Evolutionary conservation across 2,888 invertebrate genomes (phyloP), one percentile per base, ranked within the genome.

Genomic region (Coleophora flavipennella): DNA sequence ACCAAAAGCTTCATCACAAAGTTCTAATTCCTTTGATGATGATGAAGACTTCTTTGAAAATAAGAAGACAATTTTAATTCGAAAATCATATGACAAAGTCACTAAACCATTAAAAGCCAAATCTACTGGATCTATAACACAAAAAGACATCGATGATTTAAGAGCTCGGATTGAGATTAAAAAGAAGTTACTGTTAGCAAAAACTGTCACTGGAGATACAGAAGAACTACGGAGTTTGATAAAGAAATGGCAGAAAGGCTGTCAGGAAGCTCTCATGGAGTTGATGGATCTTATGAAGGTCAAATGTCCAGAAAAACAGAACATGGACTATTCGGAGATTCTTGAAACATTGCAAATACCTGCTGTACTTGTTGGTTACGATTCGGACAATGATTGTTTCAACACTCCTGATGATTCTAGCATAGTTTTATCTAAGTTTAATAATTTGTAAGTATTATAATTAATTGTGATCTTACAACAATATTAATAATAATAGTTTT

Each of bases 231-330:
- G 76, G 42, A 60, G 46, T 31, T 61, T 85, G 20, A 87, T 87
- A 25, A 74, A 79, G 41, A 86, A 76, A 49, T 88, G 88, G 87
- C 81, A 84, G 48, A 74, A 65, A 39, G 87, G 85, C 1, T 87
- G 87, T 45, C 85, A 86, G 46, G 72, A 74, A 50, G 87, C 86
- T 0, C 55, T 88, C 12, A 67, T 72, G 42, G 81, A 86, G 41
- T 62, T 88, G 10, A 69, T 87, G 54, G 75, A 75, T 29, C 46
- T 81, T 29, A 78, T 86, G 67, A 73, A 70, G 42, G 63, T 53
- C 1, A 80, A 79, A 38, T 65, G 73, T 45, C 73, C 75, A 0
- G 78, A 80, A 28, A 69, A 65, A 44, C 65, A 67, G 14, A 64
- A 73, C 38, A 76, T 85, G 67, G 76, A 73, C 36, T 86, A 87